Conservation (phyloP, 2,113 vertebrate genomes). For the Sylvietta virens region DNA sequence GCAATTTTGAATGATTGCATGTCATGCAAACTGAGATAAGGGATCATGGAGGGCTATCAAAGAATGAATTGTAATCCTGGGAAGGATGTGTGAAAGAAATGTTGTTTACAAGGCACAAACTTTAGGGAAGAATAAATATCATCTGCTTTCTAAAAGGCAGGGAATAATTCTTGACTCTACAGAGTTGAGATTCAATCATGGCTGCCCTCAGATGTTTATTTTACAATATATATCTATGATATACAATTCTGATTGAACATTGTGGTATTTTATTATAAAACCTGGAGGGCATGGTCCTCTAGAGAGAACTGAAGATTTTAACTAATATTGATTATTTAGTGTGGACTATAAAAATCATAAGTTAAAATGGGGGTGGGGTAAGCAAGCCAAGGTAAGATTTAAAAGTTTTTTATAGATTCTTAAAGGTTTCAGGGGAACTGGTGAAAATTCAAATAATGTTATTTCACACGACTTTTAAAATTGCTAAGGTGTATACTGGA, state of each 20-base stretch:
- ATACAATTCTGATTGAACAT: conserved; percentile 65
- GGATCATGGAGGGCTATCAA: not conserved
- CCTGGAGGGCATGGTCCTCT: conserved; percentile 66
- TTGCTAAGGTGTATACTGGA: not conserved
- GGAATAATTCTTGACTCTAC: conserved; percentile 52
- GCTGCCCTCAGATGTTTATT: conserved; percentile 67
- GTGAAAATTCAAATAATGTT: not conserved
- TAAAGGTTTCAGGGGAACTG: not conserved
- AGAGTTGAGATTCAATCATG: conserved; percentile 52
- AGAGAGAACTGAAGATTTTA: conserved; percentile 65
- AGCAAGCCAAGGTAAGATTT: not conserved
- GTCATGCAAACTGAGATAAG: conserved; percentile 67
- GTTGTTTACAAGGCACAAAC: not conserved
- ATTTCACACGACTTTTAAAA: not conserved
- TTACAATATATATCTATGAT: conserved; percentile 30
- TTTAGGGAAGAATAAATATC: conserved; percentile 56
- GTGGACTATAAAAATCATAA: conserved; percentile 40
- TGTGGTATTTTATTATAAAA: conserved; percentile 65
- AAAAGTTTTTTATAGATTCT: not conserved
- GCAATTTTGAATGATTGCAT: conserved; percentile 67
- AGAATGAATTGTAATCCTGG: conserved; percentile 8
- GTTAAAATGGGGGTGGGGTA: not conserved
- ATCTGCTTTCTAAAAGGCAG: conserved; percentile 28
- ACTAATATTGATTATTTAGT: conserved; percentile 76
- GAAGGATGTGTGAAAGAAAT: not conserved